These are phyloP conservation scores for Phymanthus crucifer DNA, from an alignment of 92 coral and sea anemone species.

Conservation along the genomic window DNA sequence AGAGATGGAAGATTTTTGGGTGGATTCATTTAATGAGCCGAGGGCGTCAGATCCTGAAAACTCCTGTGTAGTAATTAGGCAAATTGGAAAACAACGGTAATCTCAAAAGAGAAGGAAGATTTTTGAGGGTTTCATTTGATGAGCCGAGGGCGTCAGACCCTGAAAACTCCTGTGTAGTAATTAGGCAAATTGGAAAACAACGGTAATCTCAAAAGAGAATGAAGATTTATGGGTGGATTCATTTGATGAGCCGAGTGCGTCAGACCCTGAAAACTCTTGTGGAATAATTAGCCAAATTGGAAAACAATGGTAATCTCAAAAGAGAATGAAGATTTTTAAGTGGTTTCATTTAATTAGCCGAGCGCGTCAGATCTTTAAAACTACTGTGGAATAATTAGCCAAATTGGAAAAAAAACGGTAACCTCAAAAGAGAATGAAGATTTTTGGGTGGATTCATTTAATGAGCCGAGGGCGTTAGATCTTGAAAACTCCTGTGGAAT, in stretches of 20 bases:
- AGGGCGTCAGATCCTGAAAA: background rate
- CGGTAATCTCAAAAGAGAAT: background rate
- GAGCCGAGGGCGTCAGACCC: background rate
- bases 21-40: background rate
- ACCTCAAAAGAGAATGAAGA: no score
- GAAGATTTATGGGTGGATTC: background rate
- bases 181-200: background rate
- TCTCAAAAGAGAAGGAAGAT: no score
- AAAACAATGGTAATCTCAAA: no score
- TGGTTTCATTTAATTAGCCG: no score
- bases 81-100: no score
- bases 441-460: no score
- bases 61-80: background rate
- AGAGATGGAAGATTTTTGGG: no score
- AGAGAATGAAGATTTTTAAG: no score
- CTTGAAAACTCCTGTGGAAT: background rate
- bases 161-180: background rate
- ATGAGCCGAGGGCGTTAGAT: background rate
- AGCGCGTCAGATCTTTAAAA: background rate
- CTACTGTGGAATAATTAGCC: background rate
- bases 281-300: background rate
- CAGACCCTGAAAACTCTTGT: background rate
- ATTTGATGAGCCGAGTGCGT: background rate
- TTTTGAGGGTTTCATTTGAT: background rate
- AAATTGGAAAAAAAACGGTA: no score